A percentile compares a stretch with the other conserved stretches of the same genome.
These are phyloP conservation scores for Stenolophus ochropezus DNA, from an alignment of 2,888 invertebrate species.

Conservation along the genomic window DNA sequence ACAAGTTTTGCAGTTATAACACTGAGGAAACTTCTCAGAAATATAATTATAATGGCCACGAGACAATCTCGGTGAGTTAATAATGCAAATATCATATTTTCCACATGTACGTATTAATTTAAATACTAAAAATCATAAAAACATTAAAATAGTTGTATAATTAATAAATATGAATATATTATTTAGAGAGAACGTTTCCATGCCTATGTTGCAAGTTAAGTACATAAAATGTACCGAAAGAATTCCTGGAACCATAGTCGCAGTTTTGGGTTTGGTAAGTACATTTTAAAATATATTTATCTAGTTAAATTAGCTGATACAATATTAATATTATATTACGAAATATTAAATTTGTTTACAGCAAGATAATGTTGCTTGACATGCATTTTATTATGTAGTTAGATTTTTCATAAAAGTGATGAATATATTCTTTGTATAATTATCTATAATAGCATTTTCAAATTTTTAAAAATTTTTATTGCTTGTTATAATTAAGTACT, in stretches of 20 bases:
- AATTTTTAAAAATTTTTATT: too few relatives aligned
- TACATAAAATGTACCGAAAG: slow-evolving; percentile 32
- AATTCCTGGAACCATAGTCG: background rate
- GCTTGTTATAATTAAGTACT: too few relatives aligned
- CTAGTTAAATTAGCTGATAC: too few relatives aligned
- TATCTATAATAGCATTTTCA: too few relatives aligned
- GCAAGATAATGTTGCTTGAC: too few relatives aligned
- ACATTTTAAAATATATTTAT: background rate
- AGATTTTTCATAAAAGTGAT: too few relatives aligned
- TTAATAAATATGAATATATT: background rate
- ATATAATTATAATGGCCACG: background rate
- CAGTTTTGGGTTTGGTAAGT: slow-evolving; percentile 20
- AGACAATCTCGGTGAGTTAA: background rate
- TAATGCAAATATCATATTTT: background rate
- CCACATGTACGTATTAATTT: background rate
- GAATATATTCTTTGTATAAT: too few relatives aligned
- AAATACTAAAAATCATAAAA: background rate
- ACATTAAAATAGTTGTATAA: background rate
- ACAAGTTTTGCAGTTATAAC: too few relatives aligned
- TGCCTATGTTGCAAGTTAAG: slow-evolving; percentile 9
- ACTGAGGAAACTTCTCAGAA: too few relatives aligned
- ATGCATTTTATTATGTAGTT: too few relatives aligned
- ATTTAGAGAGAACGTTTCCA: background rate
- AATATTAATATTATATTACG: too few relatives aligned
- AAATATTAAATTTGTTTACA: too few relatives aligned